Percentiles rank a stretch among this genome's conserved stretches.
These are phyloP conservation scores for Galagoides demidoff DNA, from an alignment of 2,797 vertebrate genomes.

Conservation along the genomic window DNA sequence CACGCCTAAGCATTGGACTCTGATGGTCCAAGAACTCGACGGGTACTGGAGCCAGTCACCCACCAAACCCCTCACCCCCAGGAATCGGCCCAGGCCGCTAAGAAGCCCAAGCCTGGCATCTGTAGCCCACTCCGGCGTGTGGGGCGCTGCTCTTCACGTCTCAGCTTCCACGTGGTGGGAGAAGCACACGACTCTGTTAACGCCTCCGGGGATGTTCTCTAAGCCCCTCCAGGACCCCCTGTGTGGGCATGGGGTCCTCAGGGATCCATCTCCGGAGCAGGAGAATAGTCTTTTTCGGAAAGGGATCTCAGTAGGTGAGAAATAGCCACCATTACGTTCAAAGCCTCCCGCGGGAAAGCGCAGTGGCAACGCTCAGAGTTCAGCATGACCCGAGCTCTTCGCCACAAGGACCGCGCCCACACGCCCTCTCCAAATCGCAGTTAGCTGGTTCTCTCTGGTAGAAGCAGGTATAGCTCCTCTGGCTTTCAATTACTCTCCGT, in stretches of 20 bases:
- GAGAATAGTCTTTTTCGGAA: conserved; percentile 27
- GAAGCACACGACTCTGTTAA: neutral
- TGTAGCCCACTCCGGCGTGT: neutral
- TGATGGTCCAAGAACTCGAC: neutral
- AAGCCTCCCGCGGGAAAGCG: neutral
- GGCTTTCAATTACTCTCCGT: conserved; percentile 63
- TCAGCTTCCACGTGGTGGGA: neutral
- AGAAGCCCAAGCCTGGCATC: neutral
- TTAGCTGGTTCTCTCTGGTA: neutral
- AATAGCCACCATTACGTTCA: neutral
- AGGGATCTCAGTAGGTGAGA: conserved; percentile 28
- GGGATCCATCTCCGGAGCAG: neutral
- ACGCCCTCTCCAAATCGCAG: neutral
- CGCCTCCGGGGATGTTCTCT: neutral
- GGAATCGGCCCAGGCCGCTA: neutral
- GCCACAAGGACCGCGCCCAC: neutral
- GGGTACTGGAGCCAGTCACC: neutral
- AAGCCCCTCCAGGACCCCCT: neutral
- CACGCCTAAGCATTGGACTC: neutral
- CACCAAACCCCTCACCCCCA: neutral
- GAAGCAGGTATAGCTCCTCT: neutral
- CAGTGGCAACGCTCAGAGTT: neutral
- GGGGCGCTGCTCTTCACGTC: neutral
- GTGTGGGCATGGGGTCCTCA: neutral
- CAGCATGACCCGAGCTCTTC: neutral